These are phyloP conservation scores for Collichthys lucidus DNA, from an alignment of 2,113 vertebrate species.

Conservation along the genomic window DNA sequence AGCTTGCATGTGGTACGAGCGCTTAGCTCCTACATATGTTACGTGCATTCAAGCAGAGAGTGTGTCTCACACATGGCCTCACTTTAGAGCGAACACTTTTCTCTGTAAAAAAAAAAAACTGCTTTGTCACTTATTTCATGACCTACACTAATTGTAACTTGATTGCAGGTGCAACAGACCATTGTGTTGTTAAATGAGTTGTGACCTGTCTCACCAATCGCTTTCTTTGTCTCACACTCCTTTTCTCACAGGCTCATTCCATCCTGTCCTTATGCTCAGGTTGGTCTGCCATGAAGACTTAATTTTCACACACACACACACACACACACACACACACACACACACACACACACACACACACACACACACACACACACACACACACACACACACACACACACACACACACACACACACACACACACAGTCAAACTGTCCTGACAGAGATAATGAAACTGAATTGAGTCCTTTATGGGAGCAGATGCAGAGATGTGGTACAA, in stretches of 20 bases:
- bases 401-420: neutral
- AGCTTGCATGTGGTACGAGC: neutral
- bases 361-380: neutral
- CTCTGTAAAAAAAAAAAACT: conserved; percentile 12
- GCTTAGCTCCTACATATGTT: neutral
- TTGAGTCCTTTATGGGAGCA: conserved; percentile 23
- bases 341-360: no score
- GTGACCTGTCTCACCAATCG: conserved; percentile 44
- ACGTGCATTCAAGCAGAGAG: neutral
- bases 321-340: no score
- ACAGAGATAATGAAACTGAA: conserved; percentile 32
- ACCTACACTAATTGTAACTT: conserved; percentile 24
- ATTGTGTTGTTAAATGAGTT: conserved; percentile 52
- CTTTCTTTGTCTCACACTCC: conserved; percentile 34
- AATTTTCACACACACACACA: no score
- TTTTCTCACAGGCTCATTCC: neutral
- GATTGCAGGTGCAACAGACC: conserved; percentile 24
- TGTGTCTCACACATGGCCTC: neutral
- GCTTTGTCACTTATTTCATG: conserved; percentile 28
- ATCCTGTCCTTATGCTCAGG: conserved; percentile 37
- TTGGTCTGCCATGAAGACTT: no score
- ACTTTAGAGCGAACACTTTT: neutral
- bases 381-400: neutral
- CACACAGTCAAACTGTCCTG: neutral
- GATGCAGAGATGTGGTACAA: conserved; percentile 9